Evolutionary conservation across 2,888 invertebrate genomes (phyloP).

Genomic region (Mamestra brassicae): DNA sequence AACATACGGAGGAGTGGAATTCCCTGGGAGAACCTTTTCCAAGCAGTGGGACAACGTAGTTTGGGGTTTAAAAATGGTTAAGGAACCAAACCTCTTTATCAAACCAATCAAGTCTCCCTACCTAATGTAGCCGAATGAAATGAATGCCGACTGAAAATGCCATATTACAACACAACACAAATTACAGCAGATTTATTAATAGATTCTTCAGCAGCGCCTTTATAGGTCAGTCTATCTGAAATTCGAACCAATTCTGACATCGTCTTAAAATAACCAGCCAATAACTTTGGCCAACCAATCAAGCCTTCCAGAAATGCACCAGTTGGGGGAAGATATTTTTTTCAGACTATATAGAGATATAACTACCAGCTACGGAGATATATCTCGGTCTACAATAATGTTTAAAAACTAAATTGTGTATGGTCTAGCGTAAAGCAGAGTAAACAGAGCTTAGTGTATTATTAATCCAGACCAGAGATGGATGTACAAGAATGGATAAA

Average conservation of each 20-base stretch:
- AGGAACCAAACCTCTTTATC: too few relatives aligned
- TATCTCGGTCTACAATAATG: background rate
- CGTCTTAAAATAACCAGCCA: slow-evolving; percentile 4
- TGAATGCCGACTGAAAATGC: too few relatives aligned
- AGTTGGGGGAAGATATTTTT: background rate
- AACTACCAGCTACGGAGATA: background rate
- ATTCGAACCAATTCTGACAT: background rate
- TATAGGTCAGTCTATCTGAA: slow-evolving; percentile 7
- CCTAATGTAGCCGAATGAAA: too few relatives aligned
- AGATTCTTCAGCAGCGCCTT: background rate
- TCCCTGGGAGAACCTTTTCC: too few relatives aligned
- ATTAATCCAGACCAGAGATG: too few relatives aligned
- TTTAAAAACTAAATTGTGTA: background rate
- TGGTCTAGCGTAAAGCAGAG: background rate
- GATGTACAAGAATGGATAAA: too few relatives aligned
- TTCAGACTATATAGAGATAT: background rate
- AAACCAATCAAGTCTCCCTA: too few relatives aligned
- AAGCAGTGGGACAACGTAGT: too few relatives aligned
- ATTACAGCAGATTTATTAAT: background rate
- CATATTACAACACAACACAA: background rate
- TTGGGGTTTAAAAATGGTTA: too few relatives aligned
- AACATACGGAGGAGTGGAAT: too few relatives aligned
- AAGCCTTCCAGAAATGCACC: background rate
- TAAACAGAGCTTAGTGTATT: background rate
- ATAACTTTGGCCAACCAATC: slow-evolving; percentile 8